Conservation (phyloP, 2,888 invertebrate species). For the Pilophorus perplexus region DNA sequence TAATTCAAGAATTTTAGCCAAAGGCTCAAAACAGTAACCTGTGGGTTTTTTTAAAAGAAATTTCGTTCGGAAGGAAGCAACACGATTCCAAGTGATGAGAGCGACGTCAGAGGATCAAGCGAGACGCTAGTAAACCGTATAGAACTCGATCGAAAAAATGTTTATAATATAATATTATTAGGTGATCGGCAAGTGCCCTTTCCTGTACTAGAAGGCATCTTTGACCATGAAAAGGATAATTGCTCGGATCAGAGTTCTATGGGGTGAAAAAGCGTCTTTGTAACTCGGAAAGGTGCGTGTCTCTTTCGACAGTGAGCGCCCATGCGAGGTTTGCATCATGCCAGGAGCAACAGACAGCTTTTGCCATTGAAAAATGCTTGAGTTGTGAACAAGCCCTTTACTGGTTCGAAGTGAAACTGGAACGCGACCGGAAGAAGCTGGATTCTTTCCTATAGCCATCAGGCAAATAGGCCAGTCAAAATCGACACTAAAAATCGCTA, state of each 20-base stretch:
- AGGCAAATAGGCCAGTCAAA: no score
- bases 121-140: no score
- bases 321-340: neutral
- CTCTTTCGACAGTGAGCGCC: neutral
- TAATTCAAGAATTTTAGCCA: no score
- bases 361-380: neutral
- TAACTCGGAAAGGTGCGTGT: constrained; percentile 4
- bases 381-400: neutral
- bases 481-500: no score
- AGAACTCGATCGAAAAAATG: no score
- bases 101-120: no score
- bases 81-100: no score
- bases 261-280: neutral
- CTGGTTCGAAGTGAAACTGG: constrained; percentile 13
- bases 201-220: constrained; percentile 2
- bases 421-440: neutral
- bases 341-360: neutral
- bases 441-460: neutral
- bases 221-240: constrained; percentile 11
- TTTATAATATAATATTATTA: no score
- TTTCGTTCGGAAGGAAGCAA: no score
- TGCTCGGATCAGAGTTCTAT: constrained; percentile 8
- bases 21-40: no score
- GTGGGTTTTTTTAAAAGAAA: no score
- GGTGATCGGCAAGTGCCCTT: no score